Evolutionary conservation across 2,113 vertebrate species (phyloP).

Genomic region (Dasyurus viverrinus): DNA sequence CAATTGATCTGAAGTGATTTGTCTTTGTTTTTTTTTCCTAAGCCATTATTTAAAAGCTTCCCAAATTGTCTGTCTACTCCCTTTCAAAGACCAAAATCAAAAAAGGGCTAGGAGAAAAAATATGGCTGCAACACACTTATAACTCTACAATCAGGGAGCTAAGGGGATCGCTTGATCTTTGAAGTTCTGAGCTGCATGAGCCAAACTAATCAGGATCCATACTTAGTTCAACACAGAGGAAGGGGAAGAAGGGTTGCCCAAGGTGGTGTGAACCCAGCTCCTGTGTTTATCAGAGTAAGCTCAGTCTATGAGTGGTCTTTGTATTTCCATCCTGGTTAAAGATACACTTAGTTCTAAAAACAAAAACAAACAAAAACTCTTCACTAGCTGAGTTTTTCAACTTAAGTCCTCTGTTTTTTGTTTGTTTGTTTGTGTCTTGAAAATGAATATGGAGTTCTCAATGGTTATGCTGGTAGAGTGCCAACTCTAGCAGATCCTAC

Average conservation of each 20-base stretch:
- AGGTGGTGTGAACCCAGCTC: background rate
- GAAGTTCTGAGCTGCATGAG: too few relatives aligned
- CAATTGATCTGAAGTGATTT: background rate
- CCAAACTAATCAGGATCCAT: background rate
- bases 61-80: background rate
- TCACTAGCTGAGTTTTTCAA: background rate
- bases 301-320: background rate
- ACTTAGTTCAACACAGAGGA: background rate
- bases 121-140: background rate
- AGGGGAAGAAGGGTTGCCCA: background rate
- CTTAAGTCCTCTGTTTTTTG: background rate
- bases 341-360: background rate
- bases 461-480: background rate
- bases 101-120: background rate
- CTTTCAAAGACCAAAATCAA: background rate
- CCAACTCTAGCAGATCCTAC: background rate
- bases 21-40: background rate
- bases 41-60: background rate
- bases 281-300: background rate
- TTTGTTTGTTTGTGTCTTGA: background rate
- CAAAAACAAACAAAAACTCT: background rate
- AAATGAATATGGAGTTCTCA: background rate
- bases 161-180: background rate
- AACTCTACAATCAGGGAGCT: background rate
- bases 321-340: background rate